Conservation (phyloP, 2,113 vertebrate genomes). For the Pelecanus crispus region DNA sequence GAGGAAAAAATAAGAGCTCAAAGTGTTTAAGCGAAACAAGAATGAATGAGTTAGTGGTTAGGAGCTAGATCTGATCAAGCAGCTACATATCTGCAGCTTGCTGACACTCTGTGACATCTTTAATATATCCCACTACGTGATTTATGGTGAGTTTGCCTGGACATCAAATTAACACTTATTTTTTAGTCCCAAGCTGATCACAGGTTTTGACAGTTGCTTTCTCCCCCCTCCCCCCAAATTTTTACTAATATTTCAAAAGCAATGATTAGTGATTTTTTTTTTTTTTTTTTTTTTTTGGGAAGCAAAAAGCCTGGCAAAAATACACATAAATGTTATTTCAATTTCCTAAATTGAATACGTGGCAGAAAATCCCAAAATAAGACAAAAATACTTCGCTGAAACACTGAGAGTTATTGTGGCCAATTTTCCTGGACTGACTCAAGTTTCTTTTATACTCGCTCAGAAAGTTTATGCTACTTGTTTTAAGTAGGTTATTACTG, state of each 20-base stretch:
- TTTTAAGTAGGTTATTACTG: background rate
- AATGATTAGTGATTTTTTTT: background rate
- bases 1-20: background rate
- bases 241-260: background rate
- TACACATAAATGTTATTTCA: background rate
- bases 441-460: background rate
- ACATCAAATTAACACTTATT: background rate
- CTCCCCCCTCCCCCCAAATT: rapidly evolving
- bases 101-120: background rate
- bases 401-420: background rate
- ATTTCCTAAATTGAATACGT: background rate
- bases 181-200: background rate
- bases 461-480: background rate
- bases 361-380: background rate
- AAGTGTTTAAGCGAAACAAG: background rate
- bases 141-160: background rate
- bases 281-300: background rate
- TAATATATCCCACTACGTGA: background rate
- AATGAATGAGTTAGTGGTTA: background rate
- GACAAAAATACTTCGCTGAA: background rate
- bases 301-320: background rate
- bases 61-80: background rate
- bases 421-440: background rate
- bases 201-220: background rate
- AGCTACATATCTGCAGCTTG: background rate